Evolutionary conservation across 1,140 invertebrate genomes (phyloP).

Genomic region (Plutomurus gul): DNA sequence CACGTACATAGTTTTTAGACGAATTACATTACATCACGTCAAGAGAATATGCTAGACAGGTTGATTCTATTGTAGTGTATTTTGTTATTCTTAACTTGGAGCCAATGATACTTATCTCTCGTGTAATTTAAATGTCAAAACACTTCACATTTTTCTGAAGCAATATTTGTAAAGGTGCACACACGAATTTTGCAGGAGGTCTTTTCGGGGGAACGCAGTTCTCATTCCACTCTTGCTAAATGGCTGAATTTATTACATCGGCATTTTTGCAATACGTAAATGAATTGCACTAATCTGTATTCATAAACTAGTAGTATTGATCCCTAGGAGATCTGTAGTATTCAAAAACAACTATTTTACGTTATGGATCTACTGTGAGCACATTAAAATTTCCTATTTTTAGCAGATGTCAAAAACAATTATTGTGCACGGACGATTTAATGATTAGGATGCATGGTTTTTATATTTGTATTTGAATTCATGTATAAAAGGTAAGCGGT

Average conservation of each 20-base stretch:
- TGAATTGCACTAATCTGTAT: neutral
- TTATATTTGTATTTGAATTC: neutral
- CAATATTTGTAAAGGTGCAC: constrained; percentile 16
- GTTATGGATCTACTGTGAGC: too few species aligned
- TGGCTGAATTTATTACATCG: too few species aligned
- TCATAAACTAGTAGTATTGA: neutral
- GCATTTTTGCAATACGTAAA: neutral
- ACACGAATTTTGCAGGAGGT: constrained; percentile 28
- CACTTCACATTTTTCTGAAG: constrained; percentile 29
- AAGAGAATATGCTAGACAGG: neutral
- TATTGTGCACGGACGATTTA: neutral
- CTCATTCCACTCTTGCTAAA: neutral
- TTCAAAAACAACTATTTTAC: too few species aligned
- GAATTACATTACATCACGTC: constrained; percentile 1
- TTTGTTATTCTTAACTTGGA: constrained; percentile 21
- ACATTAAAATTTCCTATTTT: too few species aligned
- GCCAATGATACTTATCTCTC: constrained; percentile 21
- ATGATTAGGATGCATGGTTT: too few species aligned
- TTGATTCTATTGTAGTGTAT: neutral
- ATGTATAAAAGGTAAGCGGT: too few species aligned
- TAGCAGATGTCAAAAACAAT: too few species aligned
- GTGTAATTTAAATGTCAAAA: constrained; percentile 22
- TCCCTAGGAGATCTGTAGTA: too few species aligned
- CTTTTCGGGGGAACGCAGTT: neutral
- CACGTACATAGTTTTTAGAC: too few species aligned